Percentiles rank a stretch among this genome's conserved stretches.
Conservation (phyloP, 2,113 vertebrate genomes). For the Leiothrix lutea region DNA sequence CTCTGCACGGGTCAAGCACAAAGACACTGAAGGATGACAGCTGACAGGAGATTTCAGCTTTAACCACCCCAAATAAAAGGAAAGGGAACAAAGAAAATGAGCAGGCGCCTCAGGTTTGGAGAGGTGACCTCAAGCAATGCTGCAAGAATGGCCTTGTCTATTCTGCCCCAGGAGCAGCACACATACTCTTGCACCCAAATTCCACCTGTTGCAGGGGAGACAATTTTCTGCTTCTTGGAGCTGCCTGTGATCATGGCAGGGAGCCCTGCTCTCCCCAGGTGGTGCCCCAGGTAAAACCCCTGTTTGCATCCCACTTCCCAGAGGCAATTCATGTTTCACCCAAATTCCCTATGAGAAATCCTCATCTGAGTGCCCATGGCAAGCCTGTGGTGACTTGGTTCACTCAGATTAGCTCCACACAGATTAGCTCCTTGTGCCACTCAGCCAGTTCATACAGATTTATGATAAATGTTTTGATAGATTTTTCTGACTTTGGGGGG, state of each 20-base stretch:
- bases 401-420: slow-evolving; percentile 42
- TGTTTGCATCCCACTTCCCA: slow-evolving; percentile 9
- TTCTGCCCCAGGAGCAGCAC: rapidly evolving
- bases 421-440: slow-evolving; percentile 62
- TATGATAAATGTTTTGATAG: slow-evolving; percentile 70
- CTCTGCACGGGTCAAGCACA: background rate
- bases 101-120: background rate
- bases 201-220: background rate
- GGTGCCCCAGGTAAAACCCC: background rate
- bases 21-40: background rate
- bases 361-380: slow-evolving; percentile 55
- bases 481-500: slow-evolving; percentile 50
- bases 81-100: background rate
- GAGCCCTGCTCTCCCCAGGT: background rate
- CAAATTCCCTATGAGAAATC: slow-evolving; percentile 54
- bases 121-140: background rate
- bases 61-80: background rate
- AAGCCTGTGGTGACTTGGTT: slow-evolving; percentile 53
- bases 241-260: background rate
- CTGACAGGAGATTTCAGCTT: background rate
- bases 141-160: background rate
- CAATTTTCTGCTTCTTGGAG: background rate
- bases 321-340: slow-evolving; percentile 30
- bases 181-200: rapidly evolving
- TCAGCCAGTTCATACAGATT: slow-evolving; percentile 55